Percentiles rank a stretch among this genome's conserved stretches.
Evolutionary conservation across 2,888 invertebrate species (phyloP).

Genomic region (Atethmia centrago): DNA sequence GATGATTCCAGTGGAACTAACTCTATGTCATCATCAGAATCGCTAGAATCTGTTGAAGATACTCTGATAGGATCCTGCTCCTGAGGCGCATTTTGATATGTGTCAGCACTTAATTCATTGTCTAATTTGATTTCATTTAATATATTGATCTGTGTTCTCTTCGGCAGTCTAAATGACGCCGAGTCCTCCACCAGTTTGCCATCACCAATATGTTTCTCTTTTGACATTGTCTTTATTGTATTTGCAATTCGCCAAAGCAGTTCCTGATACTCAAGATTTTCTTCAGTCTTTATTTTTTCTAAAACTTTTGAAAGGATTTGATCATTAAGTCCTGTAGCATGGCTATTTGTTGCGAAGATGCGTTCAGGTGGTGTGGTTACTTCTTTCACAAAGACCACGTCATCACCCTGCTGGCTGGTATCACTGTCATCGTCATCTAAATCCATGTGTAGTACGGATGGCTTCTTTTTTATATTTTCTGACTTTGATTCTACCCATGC

Average conservation of each 20-base stretch:
- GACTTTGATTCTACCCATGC: conserved; percentile 77
- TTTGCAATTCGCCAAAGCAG: conserved; percentile 84
- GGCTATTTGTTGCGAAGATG: conserved; percentile 70
- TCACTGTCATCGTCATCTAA: conserved; percentile 78
- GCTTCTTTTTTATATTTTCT: conserved; percentile 70
- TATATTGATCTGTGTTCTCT: conserved; percentile 78
- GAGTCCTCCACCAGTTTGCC: conserved; percentile 80
- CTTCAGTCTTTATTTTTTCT: conserved; percentile 89
- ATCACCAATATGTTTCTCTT: conserved; percentile 73
- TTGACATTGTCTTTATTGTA: conserved; percentile 72
- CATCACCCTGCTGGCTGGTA: conserved; percentile 76
- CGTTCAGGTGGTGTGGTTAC: conserved; percentile 76
- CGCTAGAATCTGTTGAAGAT: conserved; percentile 84
- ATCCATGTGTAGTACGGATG: conserved; percentile 79
- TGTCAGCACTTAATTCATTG: conserved; percentile 73
- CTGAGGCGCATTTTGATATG: conserved; percentile 74
- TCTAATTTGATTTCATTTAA: conserved; percentile 80
- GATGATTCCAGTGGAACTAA: conserved; percentile 82
- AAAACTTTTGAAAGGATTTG: conserved; percentile 80
- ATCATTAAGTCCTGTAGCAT: conserved; percentile 74
- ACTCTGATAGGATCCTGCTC: conserved; percentile 85
- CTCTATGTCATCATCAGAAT: conserved; percentile 86
- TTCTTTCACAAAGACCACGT: conserved; percentile 84
- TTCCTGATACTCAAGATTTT: conserved; percentile 89
- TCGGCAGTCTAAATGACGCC: conserved; percentile 79